A percentile compares a stretch with the other conserved stretches of the same genome.
Conservation (phyloP, 2,113 vertebrate genomes). For the Opisthocomus hoazin region DNA sequence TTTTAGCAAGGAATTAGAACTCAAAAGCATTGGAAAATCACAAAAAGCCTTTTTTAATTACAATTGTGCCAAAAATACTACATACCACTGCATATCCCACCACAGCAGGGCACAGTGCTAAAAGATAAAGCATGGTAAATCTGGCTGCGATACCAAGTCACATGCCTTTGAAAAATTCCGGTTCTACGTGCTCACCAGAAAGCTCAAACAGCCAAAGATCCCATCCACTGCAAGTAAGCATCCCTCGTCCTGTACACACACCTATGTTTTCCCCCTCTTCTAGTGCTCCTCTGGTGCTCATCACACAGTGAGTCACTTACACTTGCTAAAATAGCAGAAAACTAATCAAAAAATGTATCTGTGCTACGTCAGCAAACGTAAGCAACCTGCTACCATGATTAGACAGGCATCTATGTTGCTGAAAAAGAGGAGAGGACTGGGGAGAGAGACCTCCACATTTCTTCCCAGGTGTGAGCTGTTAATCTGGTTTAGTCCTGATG, state of each 20-base stretch:
- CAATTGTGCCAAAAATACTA: background rate
- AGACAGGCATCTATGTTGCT: background rate
- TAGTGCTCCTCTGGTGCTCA: background rate
- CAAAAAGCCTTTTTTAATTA: background rate
- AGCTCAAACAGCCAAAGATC: background rate
- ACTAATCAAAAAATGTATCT: background rate
- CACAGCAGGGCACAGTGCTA: background rate
- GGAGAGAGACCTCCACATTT: background rate
- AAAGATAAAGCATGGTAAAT: background rate
- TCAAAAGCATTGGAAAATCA: background rate
- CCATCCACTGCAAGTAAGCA: rapidly evolving
- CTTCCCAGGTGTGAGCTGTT: background rate
- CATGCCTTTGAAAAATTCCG: background rate
- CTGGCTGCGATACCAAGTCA: rapidly evolving
- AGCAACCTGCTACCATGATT: background rate
- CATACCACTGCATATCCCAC: background rate
- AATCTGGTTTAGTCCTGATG: background rate
- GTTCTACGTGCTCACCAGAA: background rate
- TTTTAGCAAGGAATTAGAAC: background rate
- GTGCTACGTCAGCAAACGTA: background rate
- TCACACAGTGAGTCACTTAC: background rate
- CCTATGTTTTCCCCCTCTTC: background rate
- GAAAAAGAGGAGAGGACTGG: background rate
- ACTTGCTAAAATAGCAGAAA: background rate
- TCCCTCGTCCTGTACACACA: background rate